Evolutionary conservation across 2,888 invertebrate genomes (phyloP), one percentile per base, ranked within the genome.

Genomic region (Anagyrus pseudococci): DNA sequence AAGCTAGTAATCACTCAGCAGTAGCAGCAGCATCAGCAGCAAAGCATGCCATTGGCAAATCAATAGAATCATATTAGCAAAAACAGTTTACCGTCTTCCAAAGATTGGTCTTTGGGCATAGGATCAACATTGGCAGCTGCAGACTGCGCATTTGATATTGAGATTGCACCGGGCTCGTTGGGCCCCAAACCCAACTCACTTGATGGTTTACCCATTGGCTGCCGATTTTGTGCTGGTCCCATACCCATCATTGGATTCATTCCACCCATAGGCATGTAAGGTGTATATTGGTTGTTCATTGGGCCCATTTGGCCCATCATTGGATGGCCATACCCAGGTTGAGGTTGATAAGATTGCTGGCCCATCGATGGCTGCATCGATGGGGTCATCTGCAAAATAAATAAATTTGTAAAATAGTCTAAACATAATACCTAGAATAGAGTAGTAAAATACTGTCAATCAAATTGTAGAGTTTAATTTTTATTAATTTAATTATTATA

Each of bases 241-340:
- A 84, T 79, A 48, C 81, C 80, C 80, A 83, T 81, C 70, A 85
- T 84, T 54, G 85, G 83, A 33, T 83, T 83, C 76, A 84, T 81
- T 37, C 83, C 80, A 46, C 82, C 84, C 77, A 80, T 82, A 46
- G 77, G 73, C 71, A 84, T 83, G 64, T 82, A 79, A 26, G 82
- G 78, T 70, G 82, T 83, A 70, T 82, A 84, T 65, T 84, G 85
- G 8, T 83, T 82, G 68, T 84, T 79, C 73, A 83, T 82, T 33
- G 83, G 83, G 0, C 81, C 84, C 78, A 83, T 82, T 17, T 86
- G 85, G 1, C 88, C 87, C 81, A 91, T 86, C 74, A 89, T 88
- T 1, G 90, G 89, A 82, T 91, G 91, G 64, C 84, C 85, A 82
- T 88, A 91, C 76, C 88, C 88, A 69, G 86, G 86, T 77, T 89